Conservation (phyloP, 2,113 vertebrate genomes). For the Salvator merianae region DNA sequence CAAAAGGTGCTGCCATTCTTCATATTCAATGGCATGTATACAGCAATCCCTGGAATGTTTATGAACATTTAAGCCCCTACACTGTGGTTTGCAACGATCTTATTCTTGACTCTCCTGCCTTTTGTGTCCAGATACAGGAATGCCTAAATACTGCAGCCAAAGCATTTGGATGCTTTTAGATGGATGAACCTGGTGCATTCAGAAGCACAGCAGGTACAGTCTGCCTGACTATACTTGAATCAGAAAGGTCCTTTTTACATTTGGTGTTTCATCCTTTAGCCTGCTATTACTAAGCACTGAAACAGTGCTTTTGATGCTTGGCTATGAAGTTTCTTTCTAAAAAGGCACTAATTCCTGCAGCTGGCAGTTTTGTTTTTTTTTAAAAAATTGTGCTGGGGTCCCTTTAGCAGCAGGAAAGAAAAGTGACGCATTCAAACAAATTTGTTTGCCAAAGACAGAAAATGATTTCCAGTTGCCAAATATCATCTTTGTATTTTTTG, state of each 20-base stretch:
- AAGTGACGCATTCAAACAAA: conserved; percentile 7
- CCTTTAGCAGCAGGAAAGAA: neutral
- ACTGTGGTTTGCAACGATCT: neutral
- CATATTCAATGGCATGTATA: neutral
- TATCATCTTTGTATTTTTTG: neutral
- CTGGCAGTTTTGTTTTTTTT: neutral
- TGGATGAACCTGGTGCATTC: conserved; percentile 6
- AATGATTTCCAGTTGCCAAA: neutral
- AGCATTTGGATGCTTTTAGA: neutral
- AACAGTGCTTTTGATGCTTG: conserved; percentile 7
- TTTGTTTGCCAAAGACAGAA: neutral
- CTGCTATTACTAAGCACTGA: neutral
- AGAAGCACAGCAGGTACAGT: neutral
- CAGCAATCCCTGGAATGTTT: neutral
- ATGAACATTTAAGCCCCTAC: neutral
- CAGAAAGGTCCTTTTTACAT: neutral
- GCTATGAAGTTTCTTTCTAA: conserved; percentile 4
- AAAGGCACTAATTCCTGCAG: conserved; percentile 13
- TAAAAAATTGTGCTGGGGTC: neutral
- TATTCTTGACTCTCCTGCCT: neutral
- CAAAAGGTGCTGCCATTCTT: neutral
- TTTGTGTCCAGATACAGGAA: neutral
- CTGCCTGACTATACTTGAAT: neutral
- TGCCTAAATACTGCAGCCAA: neutral
- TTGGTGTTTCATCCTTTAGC: conserved; percentile 15